Base-by-base conservation (phyloP, 2,797 vertebrate genomes). In the Anabas testudineus region DNA sequence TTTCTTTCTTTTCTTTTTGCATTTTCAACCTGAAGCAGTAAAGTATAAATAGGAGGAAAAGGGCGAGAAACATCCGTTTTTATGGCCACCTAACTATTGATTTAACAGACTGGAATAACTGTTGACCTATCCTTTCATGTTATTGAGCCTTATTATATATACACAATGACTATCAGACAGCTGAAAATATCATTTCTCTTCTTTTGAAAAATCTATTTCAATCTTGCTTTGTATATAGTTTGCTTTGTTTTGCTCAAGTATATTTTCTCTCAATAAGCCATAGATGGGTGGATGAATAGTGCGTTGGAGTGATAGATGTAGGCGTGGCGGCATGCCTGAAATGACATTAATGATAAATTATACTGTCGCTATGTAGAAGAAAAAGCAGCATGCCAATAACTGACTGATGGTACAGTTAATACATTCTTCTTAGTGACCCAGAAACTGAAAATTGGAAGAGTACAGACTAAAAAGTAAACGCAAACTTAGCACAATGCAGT, bases 271-370 rank as follows among this genome's bases (percentile, higher is more conserved):
- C n/a, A 19, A 4, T 37, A 16, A 10, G 14, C 12, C 45, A 18
- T 3, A 10, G 61, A 15, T 22, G 13, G 36, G 37, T 26, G 19
- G n/a, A 56, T 69, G 49, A 55, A 43, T 16, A 24, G 49, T 46
- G 24, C 18, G 1, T 34, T 37, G 7, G 53, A 34, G 10, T 18
- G 67, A 30, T 47, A 26, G 16, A 30, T 70, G 34, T 21, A 45
- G 41, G 18, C 22, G 3, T 45, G 34, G 58, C 26, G 58, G 19
- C 10, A 5, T 48, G 47, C n/a, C 58, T 54, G 19, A 42, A 51
- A 61, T 39, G 64, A 63, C 36, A n/a, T n/a, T 43, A 42, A 42
- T 36, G 34, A 66, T 73, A 24, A 28, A 71, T 72, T 39, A 43
- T 12, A 46, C 28, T 37, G 1, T 1, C 19, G 15, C 28, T n/a